A percentile compares a stretch with the other conserved stretches of the same genome.
Evolutionary conservation across 2,888 invertebrate species (phyloP).

Genomic region (Protophormia terraenovae): DNA sequence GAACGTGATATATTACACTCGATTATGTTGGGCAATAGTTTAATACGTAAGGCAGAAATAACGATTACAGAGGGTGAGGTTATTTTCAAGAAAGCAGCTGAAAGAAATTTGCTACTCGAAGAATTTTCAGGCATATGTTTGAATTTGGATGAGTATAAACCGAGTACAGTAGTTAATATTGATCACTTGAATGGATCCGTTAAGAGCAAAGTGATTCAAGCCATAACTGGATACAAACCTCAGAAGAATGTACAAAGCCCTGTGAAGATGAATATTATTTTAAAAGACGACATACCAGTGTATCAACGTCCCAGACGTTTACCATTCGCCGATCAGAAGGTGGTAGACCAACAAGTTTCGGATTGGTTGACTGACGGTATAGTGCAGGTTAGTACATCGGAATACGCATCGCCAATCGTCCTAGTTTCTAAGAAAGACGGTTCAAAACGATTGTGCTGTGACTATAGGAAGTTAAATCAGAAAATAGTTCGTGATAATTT

Average conservation of each 20-base stretch:
- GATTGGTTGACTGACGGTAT: slow-evolving; percentile 75
- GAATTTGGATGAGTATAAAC: not conserved
- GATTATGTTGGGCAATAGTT: slow-evolving; percentile 1
- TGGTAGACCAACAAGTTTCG: slow-evolving; percentile 72
- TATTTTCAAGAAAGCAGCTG: not conserved
- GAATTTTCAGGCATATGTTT: slow-evolving; percentile 4
- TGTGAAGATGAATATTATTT: slow-evolving; percentile 55
- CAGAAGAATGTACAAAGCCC: not conserved
- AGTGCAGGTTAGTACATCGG: slow-evolving; percentile 73
- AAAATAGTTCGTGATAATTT: slow-evolving; percentile 59
- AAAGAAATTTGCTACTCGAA: not conserved
- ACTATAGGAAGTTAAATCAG: slow-evolving; percentile 64
- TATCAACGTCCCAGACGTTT: slow-evolving; percentile 53
- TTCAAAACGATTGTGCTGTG: slow-evolving; percentile 74
- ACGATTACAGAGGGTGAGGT: not conserved
- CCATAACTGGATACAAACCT: not conserved
- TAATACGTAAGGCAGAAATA: not conserved
- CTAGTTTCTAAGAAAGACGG: too few relatives aligned
- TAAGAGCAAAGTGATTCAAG: not conserved
- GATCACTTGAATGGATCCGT: not conserved
- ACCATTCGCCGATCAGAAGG: slow-evolving; percentile 35
- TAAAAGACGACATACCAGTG: slow-evolving; percentile 58
- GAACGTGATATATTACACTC: slow-evolving; percentile 2
- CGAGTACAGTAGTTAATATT: not conserved
- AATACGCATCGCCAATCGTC: too few relatives aligned